phyloP scores from a whole-genome alignment of 2,113 vertebrate species.

The Loxodonta africana region DNA sequence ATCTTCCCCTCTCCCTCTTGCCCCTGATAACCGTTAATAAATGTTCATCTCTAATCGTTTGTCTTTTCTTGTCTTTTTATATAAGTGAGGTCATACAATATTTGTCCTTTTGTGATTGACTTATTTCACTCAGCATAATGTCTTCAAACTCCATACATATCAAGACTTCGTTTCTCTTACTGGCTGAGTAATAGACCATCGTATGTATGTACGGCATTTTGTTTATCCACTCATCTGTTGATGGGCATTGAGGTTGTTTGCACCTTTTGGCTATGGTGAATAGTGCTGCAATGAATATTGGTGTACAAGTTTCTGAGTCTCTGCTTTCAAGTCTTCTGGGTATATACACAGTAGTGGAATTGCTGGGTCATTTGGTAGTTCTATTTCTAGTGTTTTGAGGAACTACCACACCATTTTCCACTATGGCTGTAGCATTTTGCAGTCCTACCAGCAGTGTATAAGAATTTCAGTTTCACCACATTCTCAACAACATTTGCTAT shows the following conservation, averaged over 20 bases:
- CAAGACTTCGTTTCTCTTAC: too few species aligned
- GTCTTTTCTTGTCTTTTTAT: too few species aligned
- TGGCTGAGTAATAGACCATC: too few species aligned
- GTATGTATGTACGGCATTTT: neutral
- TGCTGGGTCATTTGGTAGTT: neutral
- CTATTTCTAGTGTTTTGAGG: neutral
- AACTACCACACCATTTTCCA: neutral
- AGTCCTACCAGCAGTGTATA: neutral
- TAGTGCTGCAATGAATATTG: neutral
- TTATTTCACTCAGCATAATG: too few species aligned
- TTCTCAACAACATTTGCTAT: neutral
- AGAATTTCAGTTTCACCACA: neutral
- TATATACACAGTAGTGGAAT: neutral
- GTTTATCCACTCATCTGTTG: neutral
- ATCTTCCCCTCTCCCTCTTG: too few species aligned
- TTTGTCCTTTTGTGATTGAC: too few species aligned
- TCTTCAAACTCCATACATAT: too few species aligned
- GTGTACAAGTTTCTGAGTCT: neutral
- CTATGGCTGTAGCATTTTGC: neutral
- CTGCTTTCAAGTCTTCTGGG: neutral
- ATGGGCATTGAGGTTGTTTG: neutral
- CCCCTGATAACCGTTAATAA: too few species aligned
- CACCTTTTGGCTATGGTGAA: neutral
- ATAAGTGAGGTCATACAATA: too few species aligned
- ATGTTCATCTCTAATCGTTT: too few species aligned